Base-by-base conservation (phyloP, 2,888 invertebrate species). In the Chrysomela aeneicollis region DNA sequence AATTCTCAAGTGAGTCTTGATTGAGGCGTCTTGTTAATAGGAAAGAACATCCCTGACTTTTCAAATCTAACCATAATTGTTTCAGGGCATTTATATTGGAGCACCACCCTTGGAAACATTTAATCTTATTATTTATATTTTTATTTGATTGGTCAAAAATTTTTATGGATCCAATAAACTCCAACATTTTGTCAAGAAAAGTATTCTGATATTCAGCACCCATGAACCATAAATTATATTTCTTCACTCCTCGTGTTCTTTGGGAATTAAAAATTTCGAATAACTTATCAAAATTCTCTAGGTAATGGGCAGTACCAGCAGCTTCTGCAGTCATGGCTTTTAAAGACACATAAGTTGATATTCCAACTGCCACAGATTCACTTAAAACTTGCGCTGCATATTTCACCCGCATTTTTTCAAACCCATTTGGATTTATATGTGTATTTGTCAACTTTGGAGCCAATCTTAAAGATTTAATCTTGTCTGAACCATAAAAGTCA, bases 321-420 rank as follows among this genome's bases (percentile, higher is more conserved):
- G 69, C 66, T 63, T 59, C 57, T 53, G 46, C 15, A 17, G 68
- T 57, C 15, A 71, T 50, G 9, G 18, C 50, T 46, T 57, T 57
- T 26, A 65, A 63, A 8, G 61, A 52, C 9, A 69, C 60, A 62
- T 62, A 66, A 12, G 63, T 59, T 53, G 52, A 26, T 55, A 72
- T 52, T 15, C 55, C 67, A 50, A 60, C 67, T 22, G 71, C 66
- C 18, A 72, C 69, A 21, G 72, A 63, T 47, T 55, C 49, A 61
- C 72, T 73, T 18, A 74, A 70, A 5, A 71, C 61, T 59, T 71
- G 72, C 3, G 55, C 62, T 30, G 70, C 67, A 42, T 50, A 61
- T 61, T 68, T 65, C 8, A 71, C 71, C 51, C 63, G 61, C 65
- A 71, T 73, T 67, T 69, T 73, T 59, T 69, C 58, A 59, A 73